Evolutionary conservation across 2,797 vertebrate genomes (phyloP).

Genomic region (Orientallactaga sibirica): DNA sequence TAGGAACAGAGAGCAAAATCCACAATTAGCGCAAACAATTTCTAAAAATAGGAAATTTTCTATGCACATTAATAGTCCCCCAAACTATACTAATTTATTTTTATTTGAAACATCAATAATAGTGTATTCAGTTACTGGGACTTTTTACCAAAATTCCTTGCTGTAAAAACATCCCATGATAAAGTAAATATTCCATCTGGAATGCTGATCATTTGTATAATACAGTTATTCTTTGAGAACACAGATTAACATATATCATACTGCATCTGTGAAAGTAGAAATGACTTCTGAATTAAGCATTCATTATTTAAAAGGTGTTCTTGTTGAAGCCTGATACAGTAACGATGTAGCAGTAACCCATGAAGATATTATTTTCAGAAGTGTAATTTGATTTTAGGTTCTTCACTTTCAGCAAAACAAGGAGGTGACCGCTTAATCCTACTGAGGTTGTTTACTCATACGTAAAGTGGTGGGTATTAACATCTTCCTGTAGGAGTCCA

Average conservation of each 20-base stretch:
- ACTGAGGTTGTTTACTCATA: not conserved
- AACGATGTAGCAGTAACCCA: not conserved
- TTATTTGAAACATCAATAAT: not conserved
- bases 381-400: not conserved
- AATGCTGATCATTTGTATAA: conserved; percentile 67
- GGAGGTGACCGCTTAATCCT: not conserved
- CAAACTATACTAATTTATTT: not conserved
- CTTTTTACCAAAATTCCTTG: not conserved
- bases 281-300: not conserved
- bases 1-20: not conserved
- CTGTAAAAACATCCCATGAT: conserved; percentile 75
- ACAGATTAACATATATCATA: conserved; percentile 49
- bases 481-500: not conserved
- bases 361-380: not conserved
- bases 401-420: not conserved
- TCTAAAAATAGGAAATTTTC: not conserved
- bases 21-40: not conserved
- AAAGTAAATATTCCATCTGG: conserved; percentile 75
- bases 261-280: conserved; percentile 4
- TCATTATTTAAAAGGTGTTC: not conserved
- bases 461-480: not conserved
- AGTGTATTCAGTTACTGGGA: not conserved
- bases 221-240: conserved; percentile 51
- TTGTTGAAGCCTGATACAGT: not conserved
- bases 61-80: not conserved